Evolutionary conservation across 1,140 invertebrate genomes (phyloP).

Genomic region (Drosophila nikananu): DNA sequence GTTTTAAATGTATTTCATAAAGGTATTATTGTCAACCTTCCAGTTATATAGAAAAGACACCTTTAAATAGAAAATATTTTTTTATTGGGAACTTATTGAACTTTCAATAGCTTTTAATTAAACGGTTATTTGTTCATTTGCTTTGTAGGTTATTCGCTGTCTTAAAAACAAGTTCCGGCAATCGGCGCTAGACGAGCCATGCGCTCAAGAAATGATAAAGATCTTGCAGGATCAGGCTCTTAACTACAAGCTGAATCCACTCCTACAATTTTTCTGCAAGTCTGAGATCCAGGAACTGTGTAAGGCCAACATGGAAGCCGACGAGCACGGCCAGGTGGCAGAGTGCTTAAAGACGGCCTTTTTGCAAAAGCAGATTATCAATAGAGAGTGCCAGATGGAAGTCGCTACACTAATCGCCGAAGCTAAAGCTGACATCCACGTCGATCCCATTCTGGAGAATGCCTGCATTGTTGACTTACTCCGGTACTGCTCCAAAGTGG

Average conservation of each 20-base stretch:
- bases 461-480: slow-evolving; percentile 92
- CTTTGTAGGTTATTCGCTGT: slow-evolving; percentile 88
- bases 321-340: slow-evolving; percentile 88
- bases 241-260: slow-evolving; percentile 94
- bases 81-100: background rate
- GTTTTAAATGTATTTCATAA: no score
- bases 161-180: slow-evolving; percentile 92
- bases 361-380: slow-evolving; percentile 90
- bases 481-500: slow-evolving; percentile 93
- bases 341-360: slow-evolving; percentile 96
- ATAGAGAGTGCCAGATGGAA: slow-evolving; percentile 91
- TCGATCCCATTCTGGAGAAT: slow-evolving; percentile 92
- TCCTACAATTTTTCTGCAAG: slow-evolving; percentile 91
- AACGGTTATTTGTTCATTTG: slow-evolving; percentile 11
- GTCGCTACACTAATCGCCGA: slow-evolving; percentile 93
- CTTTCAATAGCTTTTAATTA: background rate
- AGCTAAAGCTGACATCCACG: slow-evolving; percentile 92
- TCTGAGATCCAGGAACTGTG: slow-evolving; percentile 89
- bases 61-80: background rate
- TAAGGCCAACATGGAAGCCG: slow-evolving; percentile 86
- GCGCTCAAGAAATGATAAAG: slow-evolving; percentile 92
- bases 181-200: slow-evolving; percentile 90
- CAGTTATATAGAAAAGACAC: background rate
- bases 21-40: no score
- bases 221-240: slow-evolving; percentile 94